Percentiles rank a stretch among this genome's conserved stretches.
Evolutionary conservation across 2,113 vertebrate species (phyloP).

Genomic region (Hystrix brachyura): DNA sequence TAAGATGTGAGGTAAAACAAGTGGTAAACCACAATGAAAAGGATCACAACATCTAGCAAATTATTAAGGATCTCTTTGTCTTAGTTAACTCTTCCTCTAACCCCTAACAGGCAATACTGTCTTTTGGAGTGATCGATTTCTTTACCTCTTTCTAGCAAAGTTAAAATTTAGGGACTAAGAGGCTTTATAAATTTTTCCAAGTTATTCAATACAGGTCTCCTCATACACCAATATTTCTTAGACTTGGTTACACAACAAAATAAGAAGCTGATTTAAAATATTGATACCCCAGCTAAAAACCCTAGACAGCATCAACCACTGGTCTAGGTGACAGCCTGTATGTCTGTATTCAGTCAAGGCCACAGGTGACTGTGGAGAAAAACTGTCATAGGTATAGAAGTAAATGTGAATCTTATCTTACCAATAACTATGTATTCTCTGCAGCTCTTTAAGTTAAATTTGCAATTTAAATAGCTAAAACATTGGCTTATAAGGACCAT

Average conservation of each 20-base stretch:
- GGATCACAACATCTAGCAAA: not conserved
- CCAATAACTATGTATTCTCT: not conserved
- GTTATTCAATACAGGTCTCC: not conserved
- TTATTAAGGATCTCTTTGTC: conserved; percentile 19
- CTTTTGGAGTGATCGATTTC: not conserved
- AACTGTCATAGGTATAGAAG: not conserved
- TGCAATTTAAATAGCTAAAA: conserved; percentile 48
- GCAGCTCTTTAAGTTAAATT: not conserved
- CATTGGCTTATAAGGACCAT: not conserved
- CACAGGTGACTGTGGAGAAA: conserved; percentile 11
- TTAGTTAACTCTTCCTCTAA: conserved; percentile 25
- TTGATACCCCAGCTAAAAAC: not conserved
- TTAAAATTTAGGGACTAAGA: not conserved
- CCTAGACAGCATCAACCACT: not conserved
- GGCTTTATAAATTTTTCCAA: not conserved
- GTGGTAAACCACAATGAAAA: not conserved
- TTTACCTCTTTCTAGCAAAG: not conserved
- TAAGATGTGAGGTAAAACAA: not conserved
- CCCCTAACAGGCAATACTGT: not conserved
- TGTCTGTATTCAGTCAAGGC: not conserved
- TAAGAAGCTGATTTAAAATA: not conserved
- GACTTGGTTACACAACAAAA: conserved; percentile 38
- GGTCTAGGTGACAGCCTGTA: not conserved
- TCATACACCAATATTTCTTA: not conserved
- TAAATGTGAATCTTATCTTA: not conserved